phyloP scores from a whole-genome alignment of 1,140 invertebrate species.

The Pantala flavescens region DNA sequence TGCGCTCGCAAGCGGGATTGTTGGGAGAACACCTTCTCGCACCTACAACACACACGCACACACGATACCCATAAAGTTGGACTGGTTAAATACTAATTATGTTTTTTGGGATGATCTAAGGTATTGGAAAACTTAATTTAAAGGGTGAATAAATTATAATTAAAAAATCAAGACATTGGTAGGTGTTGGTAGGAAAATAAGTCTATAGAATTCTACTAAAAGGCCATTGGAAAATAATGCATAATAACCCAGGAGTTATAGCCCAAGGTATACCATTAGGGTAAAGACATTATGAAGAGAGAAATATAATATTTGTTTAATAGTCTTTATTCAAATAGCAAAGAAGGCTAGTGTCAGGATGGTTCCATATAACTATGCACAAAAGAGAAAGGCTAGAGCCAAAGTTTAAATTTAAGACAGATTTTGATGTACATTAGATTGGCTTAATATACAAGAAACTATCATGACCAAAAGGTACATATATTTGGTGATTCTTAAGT shows the following conservation, averaged over 20 bases:
- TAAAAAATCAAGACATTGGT: neutral
- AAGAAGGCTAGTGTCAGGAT: neutral
- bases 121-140: neutral
- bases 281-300: neutral
- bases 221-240: neutral
- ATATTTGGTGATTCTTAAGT: neutral
- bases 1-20: constrained; percentile 19
- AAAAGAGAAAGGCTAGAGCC: neutral
- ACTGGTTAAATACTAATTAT: neutral
- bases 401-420: neutral
- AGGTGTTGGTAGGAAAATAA: neutral
- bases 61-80: constrained; percentile 5
- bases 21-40: constrained; percentile 15
- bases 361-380: neutral
- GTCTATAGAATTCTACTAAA: neutral
- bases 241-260: neutral
- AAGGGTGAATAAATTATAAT: neutral
- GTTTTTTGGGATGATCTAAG: constrained; percentile 1
- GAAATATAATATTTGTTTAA: constrained; percentile 6
- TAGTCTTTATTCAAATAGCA: constrained; percentile 3
- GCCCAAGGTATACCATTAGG: neutral
- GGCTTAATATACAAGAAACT: neutral
- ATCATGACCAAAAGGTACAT: neutral
- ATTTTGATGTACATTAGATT: neutral
- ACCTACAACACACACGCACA: constrained; percentile 11